Base-by-base conservation (phyloP, 2,113 vertebrate species). In the Anser cygnoides region DNA sequence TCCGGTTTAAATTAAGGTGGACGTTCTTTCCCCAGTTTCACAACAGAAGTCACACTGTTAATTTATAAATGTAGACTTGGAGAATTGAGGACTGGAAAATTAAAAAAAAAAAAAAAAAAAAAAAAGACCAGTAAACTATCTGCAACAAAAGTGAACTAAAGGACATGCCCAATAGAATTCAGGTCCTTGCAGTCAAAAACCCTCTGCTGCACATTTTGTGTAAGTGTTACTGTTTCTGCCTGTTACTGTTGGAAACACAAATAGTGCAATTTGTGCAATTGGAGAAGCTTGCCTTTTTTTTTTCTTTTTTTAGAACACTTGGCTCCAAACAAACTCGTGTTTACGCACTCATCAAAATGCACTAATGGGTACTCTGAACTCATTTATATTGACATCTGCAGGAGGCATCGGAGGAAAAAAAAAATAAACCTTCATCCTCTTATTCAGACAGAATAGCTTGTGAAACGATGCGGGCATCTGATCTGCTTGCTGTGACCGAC, bases 121-220 rank as follows among this genome's bases (percentile, higher is more conserved):
- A 92, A 95, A 95, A 96, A 97, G 93, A 97, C 92, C 95, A 3
- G 95, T 97, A 98, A 97, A 95, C 96, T 97, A 50, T 97, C 95
- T 97, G 93, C 98, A 97, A 97, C 97, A 97, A 87, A 97, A 97
- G 91, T 92, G 98, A 97, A 98, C 96, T 97, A 90, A 97, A 98
- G 97, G 97, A 98, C 96, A 66, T 92, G 78, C 96, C 98, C 98
- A 96, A 71, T 94, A 98, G 96, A 97, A 95, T 97, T 96, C 95
- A 97, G 97, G 95, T 98, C 97, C 95, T 97, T 97, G 94, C 93
- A 94, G 98, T 98, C 94, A 91, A 97, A 97, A 98, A 94, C 93
- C 97, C 97, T 98, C 97, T 98, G 98, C 98, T 99, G 99, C 98
- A 99, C 98, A 98, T 98, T 98, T 99, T 98, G 96, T 98, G 98